These are phyloP conservation scores for Pangasius macronema DNA, from an alignment of 2,797 vertebrate species.

Conservation along the genomic window DNA sequence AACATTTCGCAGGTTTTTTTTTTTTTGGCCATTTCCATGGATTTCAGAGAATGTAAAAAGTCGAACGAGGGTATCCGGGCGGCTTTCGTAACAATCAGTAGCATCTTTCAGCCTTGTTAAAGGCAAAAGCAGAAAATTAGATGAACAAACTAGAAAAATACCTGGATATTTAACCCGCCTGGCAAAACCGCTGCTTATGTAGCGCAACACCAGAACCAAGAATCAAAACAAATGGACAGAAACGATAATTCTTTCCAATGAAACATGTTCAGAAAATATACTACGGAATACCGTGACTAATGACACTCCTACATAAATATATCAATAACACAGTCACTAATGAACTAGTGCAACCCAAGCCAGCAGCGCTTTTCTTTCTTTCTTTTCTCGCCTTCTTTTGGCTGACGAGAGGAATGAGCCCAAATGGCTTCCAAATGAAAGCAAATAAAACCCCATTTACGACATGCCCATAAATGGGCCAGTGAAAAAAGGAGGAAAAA, in stretches of 20 bases:
- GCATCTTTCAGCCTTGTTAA: slow-evolving; percentile 41
- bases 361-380: not conserved
- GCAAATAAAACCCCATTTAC: slow-evolving; percentile 44
- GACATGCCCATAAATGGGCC: slow-evolving; percentile 45
- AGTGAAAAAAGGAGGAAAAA: slow-evolving; percentile 32
- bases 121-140: slow-evolving; percentile 15
- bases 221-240: not conserved
- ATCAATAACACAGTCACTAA: slow-evolving; percentile 3
- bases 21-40: slow-evolving; percentile 30
- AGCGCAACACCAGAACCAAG: not conserved
- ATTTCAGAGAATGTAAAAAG: slow-evolving; percentile 32
- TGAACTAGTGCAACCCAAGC: slow-evolving; percentile 7
- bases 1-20: slow-evolving; percentile 55
- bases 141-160: slow-evolving; percentile 27
- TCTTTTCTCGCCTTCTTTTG: slow-evolving; percentile 27
- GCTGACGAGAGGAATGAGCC: slow-evolving; percentile 34
- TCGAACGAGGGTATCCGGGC: slow-evolving; percentile 31
- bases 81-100: slow-evolving; percentile 34
- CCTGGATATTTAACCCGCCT: not conserved
- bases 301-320: slow-evolving; percentile 1
- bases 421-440: slow-evolving; percentile 40
- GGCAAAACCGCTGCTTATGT: not conserved
- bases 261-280: slow-evolving; percentile 1
- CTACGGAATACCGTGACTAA: not conserved
- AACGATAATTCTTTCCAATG: not conserved